These are phyloP conservation scores for Hassar affinis DNA, from an alignment of 2,113 vertebrate genomes.

Conservation along the genomic window DNA sequence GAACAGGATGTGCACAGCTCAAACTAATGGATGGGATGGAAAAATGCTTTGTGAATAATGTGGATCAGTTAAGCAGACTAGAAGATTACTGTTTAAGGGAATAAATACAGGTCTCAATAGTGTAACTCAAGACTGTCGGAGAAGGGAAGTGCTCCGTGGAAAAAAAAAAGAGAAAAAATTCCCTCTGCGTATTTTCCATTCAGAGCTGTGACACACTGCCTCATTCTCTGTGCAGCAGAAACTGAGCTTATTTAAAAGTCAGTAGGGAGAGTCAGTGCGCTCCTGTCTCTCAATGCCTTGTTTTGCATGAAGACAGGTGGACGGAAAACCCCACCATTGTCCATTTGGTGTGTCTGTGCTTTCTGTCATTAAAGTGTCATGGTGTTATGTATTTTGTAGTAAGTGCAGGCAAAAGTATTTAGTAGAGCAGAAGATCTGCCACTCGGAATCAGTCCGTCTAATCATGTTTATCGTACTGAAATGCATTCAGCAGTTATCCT, in stretches of 20 bases:
- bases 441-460: neutral
- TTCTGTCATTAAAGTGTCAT: neutral
- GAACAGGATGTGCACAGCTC: neutral
- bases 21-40: neutral
- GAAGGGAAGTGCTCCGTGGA: constrained; percentile 5
- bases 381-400: neutral
- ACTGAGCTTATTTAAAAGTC: constrained; percentile 13
- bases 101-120: constrained; percentile 7
- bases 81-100: neutral
- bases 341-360: neutral
- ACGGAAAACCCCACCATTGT: neutral
- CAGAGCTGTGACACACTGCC: constrained; percentile 26
- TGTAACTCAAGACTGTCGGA: constrained; percentile 11
- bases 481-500: neutral
- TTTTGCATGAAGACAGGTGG: constrained; percentile 6
- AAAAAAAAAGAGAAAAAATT: neutral
- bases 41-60: neutral
- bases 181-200: constrained; percentile 23
- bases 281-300: neutral
- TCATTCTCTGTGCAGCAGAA: constrained; percentile 21
- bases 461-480: neutral
- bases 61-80: neutral
- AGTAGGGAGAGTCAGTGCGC: neutral
- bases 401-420: neutral
- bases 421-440: neutral